Evolutionary conservation across 1,140 invertebrate species (phyloP).

Genomic region (Calliopsis andreniformis): DNA sequence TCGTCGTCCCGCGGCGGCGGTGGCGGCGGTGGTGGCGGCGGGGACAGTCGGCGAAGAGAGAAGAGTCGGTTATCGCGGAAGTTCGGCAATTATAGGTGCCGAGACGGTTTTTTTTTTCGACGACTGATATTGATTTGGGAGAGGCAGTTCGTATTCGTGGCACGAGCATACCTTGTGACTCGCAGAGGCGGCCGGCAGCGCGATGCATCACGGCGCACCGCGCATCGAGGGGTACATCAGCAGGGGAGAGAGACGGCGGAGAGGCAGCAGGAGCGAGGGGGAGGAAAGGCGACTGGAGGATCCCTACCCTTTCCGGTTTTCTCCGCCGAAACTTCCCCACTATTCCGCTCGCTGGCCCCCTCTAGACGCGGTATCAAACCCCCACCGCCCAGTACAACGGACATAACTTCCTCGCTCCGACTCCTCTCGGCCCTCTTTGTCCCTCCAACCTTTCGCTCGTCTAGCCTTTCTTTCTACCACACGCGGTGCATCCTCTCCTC

Average conservation of each 20-base stretch:
- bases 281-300: slow-evolving; percentile 59
- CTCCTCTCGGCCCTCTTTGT: slow-evolving; percentile 42
- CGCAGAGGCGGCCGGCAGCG: slow-evolving; percentile 66
- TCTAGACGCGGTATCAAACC: slow-evolving; percentile 51
- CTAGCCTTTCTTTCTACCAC: slow-evolving; percentile 15
- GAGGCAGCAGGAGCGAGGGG: slow-evolving; percentile 31
- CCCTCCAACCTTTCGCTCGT: slow-evolving; percentile 33
- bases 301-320: slow-evolving; percentile 50
- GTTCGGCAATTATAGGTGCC: slow-evolving; percentile 73
- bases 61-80: slow-evolving; percentile 70
- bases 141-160: slow-evolving; percentile 78
- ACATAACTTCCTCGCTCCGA: slow-evolving; percentile 58
- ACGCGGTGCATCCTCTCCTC: slow-evolving; percentile 47
- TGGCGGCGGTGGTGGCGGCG: slow-evolving; percentile 49
- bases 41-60: slow-evolving; percentile 46
- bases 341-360: slow-evolving; percentile 1
- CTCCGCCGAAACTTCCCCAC: slow-evolving; percentile 53
- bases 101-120: slow-evolving; percentile 74
- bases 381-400: slow-evolving; percentile 59
- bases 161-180: slow-evolving; percentile 78
- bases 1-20: slow-evolving; percentile 50
- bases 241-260: slow-evolving; percentile 43
- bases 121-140: slow-evolving; percentile 81
- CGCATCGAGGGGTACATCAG: slow-evolving; percentile 69
- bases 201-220: slow-evolving; percentile 77